A percentile compares a stretch with the other conserved stretches of the same genome.
Conservation (phyloP, 2,113 vertebrate genomes). For the Eulemur rufifrons region DNA sequence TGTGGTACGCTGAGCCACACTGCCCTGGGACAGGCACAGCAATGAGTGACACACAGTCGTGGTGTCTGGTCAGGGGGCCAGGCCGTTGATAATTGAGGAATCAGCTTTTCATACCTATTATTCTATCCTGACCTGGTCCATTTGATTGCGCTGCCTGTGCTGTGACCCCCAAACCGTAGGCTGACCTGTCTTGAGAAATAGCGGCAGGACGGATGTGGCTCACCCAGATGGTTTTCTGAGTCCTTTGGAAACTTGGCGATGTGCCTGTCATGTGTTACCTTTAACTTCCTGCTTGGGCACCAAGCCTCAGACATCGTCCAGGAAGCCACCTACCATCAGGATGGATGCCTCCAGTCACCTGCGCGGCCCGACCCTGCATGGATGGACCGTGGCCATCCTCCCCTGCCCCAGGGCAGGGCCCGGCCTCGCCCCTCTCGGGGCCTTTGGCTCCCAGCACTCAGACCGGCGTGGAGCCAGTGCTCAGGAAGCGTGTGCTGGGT, state of each 20-base stretch:
- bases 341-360: neutral
- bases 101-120: rapidly evolving
- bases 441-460: too few relatives aligned
- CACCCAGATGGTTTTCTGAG: neutral
- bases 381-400: neutral
- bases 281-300: neutral
- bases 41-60: rapidly evolving
- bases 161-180: neutral
- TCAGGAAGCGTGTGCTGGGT: neutral
- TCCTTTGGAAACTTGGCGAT: neutral
- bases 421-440: too few relatives aligned
- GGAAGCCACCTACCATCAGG: neutral
- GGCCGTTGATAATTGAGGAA: rapidly evolving
- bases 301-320: neutral
- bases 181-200: rapidly evolving
- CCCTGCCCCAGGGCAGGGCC: neutral
- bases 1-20: rapidly evolving
- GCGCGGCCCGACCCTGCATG: neutral
- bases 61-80: neutral
- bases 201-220: neutral
- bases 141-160: rapidly evolving
- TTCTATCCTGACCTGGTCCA: neutral
- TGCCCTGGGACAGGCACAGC: neutral
- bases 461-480: neutral
- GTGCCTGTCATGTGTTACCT: neutral